phyloP scores from a whole-genome alignment of 2,113 vertebrate genomes.

The Ammodytes dubius region DNA sequence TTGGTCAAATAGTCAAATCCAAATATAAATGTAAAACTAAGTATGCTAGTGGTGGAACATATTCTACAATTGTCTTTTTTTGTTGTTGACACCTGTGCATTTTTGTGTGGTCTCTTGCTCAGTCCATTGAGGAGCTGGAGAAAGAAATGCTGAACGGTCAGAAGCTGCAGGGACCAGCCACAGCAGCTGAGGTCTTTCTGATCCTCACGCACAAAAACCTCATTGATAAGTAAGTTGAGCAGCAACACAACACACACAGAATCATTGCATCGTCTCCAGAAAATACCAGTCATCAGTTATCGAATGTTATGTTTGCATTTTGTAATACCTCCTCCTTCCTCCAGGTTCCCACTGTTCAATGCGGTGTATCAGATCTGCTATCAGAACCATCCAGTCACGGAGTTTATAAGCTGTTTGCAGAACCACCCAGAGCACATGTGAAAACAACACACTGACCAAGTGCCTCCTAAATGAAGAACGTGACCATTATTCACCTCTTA shows the following conservation, averaged over 20 bases:
- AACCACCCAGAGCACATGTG: constrained; percentile 95
- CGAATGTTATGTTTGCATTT: neutral
- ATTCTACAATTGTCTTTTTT: no score
- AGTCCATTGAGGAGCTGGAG: constrained; percentile 96
- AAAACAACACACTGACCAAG: constrained; percentile 52
- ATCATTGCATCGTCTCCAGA: no score
- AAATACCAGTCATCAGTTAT: no score
- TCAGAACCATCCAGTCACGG: constrained; percentile 87
- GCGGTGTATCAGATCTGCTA: constrained; percentile 95
- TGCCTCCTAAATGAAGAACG: constrained; percentile 65
- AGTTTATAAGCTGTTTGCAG: constrained; percentile 93
- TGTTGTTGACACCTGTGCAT: neutral
- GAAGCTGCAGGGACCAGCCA: constrained; percentile 97
- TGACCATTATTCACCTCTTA: constrained; percentile 22
- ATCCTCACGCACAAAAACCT: constrained; percentile 91
- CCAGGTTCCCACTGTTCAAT: constrained; percentile 95
- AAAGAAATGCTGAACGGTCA: constrained; percentile 97
- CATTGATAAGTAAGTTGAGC: constrained; percentile 89
- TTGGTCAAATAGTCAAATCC: no score
- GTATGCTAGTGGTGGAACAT: no score
- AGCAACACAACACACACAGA: no score
- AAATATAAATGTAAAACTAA: neutral
- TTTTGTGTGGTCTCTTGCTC: constrained; percentile 31
- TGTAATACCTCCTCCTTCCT: constrained; percentile 9
- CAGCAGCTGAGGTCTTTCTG: constrained; percentile 91